Conservation (phyloP, 2,888 invertebrate species). For the Ypsolopha sequella region DNA sequence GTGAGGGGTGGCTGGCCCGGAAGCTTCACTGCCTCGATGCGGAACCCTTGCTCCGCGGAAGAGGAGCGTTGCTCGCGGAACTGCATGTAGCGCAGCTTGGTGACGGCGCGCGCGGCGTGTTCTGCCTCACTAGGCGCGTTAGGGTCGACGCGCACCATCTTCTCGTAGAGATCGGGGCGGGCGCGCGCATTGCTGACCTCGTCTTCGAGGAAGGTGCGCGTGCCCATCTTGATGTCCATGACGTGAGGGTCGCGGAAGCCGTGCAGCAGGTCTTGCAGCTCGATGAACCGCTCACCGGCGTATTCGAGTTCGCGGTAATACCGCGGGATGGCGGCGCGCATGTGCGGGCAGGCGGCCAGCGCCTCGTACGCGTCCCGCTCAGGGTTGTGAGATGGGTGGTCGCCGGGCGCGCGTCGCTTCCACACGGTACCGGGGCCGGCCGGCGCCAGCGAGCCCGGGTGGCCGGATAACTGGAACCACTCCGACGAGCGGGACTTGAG, state of each 20-base stretch:
- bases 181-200: constrained; percentile 92
- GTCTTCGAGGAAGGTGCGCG: constrained; percentile 93
- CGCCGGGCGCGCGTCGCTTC: constrained; percentile 84
- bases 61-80: constrained; percentile 95
- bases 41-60: constrained; percentile 91
- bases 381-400: constrained; percentile 78
- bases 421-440: constrained; percentile 95
- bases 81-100: constrained; percentile 97
- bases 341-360: constrained; percentile 79
- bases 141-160: constrained; percentile 94
- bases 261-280: constrained; percentile 93
- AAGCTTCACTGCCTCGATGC: constrained; percentile 95
- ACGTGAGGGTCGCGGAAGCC: constrained; percentile 93
- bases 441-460: constrained; percentile 92
- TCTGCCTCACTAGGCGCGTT: constrained; percentile 89
- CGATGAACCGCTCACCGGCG: constrained; percentile 88
- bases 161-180: constrained; percentile 90
- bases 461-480: constrained; percentile 95
- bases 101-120: constrained; percentile 84
- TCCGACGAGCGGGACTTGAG: constrained; percentile 76
- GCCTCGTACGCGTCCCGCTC: constrained; percentile 85
- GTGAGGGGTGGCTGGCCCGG: constrained; percentile 86
- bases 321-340: constrained; percentile 82
- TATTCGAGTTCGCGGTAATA: constrained; percentile 88
- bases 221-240: constrained; percentile 98